Evolutionary conservation across 2,888 invertebrate genomes (phyloP), one percentile per base, ranked within the genome.

Genomic region (Scelioninae gen. 2): DNA sequence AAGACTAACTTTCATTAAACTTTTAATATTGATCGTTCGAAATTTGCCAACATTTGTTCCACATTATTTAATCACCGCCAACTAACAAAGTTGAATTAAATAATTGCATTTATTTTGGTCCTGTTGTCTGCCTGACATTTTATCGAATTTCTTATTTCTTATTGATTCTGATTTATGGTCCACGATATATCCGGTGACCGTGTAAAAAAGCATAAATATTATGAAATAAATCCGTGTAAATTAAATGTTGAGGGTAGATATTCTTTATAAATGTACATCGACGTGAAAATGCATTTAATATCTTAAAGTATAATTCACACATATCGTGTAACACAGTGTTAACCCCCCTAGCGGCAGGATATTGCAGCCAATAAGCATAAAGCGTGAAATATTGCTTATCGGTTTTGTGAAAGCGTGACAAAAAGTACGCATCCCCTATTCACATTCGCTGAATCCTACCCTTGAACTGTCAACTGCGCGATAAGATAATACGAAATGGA

Each of bases 331-430:
- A 69, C 72, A 75, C 50, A 53, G 52, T 69, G 74, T 75, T 75
- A 81, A 79, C 77, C 74, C 74, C 72, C 63, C 65, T 52, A 63
- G 35, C 55, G 57, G 61, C 58, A 55, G 76, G 71, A 74, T 74
- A 76, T 76, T 76, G 79, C 77, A 75, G 75, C 77, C 79, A 81
- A 81, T 81, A 78, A 79, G 79, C 79, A 79, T 78, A 78, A 81
- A 80, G 80, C 78, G 81, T 80, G 80, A 82, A 82, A 78, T 80
- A 81, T 81, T 79, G 81, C 78, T 78, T 81, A 81, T 81, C 82
- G 80, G 74, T 76, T 76, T 76, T 76, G 71, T 71, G 76, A 63
- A 75, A 71, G 73, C 74, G 61, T 73, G 73, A 75, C 74, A 76
- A 76, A 76, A 76, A 75, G 71, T 73, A 52, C 57, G 67, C 67